Base-by-base conservation (phyloP, 1,140 invertebrate genomes). In the Halictus rubicundus region DNA sequence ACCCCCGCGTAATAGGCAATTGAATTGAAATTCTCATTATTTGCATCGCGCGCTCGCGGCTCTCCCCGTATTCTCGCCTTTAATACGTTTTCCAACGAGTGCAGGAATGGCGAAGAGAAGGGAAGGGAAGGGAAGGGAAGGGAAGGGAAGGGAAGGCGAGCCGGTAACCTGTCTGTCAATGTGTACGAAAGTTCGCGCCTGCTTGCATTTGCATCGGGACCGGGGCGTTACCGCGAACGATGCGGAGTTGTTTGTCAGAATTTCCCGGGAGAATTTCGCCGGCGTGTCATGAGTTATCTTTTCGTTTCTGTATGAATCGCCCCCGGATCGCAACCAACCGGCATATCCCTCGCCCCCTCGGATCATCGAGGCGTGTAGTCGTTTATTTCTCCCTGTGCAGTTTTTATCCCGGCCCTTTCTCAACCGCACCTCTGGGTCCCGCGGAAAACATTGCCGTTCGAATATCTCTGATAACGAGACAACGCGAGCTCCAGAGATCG, bases 201-300 rank as follows among this genome's bases (percentile, higher is more conserved):
- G 68, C 52, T 84, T 80, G 82, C 82, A 84, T 84, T 85, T 85
- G 82, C 83, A 84, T 84, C 68, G 83, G 60, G 83, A 49, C 60
- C 65, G 82, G 61, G 42, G 73, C 71, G 82, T 84, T 84, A 70
- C 73, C 72, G 60, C 68, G 61, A 80, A 77, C 78, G 76, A 74
- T 71, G 73, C 42, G 27, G 65, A 81, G 65, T 85, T 85, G 82
- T 85, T 85, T 85, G 84, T 85, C 83, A 85, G 83, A 85, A 85
- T 85, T 85, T 85, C 84, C 79, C 84, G 66, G 12, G 83, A 85
- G 84, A 81, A 85, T 85, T 85, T 82, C 70, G 46, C 78, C 57
- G 74, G 46, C 69, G 42, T 59, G 82, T 77, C 82, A 81, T 32
- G 68, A 84, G 79, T 85, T 85, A 85, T 85, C 79, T 69, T 81